These are phyloP conservation scores for Naso thynnoides DNA, from an alignment of 2,797 vertebrate genomes.

Conservation along the genomic window DNA sequence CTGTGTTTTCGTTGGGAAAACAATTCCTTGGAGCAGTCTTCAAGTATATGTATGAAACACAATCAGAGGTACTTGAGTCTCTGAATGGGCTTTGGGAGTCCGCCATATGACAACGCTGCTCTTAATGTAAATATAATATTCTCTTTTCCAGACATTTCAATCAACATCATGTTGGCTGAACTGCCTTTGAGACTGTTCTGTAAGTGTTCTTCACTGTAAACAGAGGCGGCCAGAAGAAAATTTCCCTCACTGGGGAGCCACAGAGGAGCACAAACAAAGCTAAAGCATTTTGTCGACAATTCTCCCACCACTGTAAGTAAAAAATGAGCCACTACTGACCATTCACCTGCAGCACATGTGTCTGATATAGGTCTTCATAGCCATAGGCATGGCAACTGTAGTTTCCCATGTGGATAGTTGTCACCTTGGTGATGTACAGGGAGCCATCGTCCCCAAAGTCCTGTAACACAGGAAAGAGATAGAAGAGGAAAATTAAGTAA, in stretches of 20 bases:
- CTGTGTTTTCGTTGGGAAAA: neutral
- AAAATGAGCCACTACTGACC: conserved; percentile 92
- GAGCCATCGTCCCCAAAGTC: conserved; percentile 97
- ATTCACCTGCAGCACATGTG: conserved; percentile 99
- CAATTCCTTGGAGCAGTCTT: neutral
- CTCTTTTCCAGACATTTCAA: conserved; percentile 17
- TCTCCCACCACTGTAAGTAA: conserved; percentile 51
- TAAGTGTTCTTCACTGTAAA: neutral
- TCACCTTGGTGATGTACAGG: conserved; percentile 98
- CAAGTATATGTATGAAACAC: neutral
- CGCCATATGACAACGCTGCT: neutral
- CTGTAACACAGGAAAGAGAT: conserved; percentile 77
- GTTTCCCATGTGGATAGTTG: conserved; percentile 97
- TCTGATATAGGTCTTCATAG: conserved; percentile 94
- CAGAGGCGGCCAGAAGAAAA: neutral
- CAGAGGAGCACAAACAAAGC: conserved; percentile 8
- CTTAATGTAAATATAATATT: neutral
- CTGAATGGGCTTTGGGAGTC: neutral
- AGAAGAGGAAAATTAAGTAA: conserved; percentile 25
- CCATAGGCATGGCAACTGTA: conserved; percentile 98
- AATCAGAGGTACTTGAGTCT: neutral
- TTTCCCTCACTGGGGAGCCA: neutral
- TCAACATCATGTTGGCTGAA: neutral
- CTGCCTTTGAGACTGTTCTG: neutral
- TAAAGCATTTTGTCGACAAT: conserved; percentile 6